These are phyloP conservation scores for Hemiscyllium ocellatum DNA, from an alignment of 2,113 vertebrate genomes.

Conservation along the genomic window DNA sequence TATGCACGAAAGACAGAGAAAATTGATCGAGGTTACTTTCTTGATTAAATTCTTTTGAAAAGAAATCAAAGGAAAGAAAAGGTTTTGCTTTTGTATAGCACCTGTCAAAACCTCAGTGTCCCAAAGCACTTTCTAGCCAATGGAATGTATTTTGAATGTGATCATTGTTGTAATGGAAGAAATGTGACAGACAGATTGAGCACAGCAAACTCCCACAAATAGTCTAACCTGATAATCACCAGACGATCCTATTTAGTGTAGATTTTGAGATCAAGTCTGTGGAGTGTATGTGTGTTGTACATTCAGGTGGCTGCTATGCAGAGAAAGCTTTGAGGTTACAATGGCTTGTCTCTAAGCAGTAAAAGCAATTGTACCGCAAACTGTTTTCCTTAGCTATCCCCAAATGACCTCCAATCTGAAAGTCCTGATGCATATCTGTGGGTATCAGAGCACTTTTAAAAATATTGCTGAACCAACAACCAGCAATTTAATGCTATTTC, in stretches of 20 bases:
- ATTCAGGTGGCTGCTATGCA: neutral
- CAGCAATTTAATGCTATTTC: neutral
- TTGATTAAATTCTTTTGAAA: no score
- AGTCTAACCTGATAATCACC: neutral
- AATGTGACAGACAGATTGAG: neutral
- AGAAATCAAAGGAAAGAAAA: neutral
- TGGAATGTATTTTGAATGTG: neutral
- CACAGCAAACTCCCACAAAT: neutral
- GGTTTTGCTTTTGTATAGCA: neutral
- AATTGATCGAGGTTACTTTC: neutral
- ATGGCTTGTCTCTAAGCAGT: neutral
- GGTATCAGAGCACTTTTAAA: neutral
- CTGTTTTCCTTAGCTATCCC: neutral
- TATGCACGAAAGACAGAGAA: neutral
- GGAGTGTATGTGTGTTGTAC: neutral
- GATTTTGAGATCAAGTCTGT: neutral
- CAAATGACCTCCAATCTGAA: neutral
- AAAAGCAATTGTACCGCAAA: neutral
- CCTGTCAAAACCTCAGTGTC: neutral
- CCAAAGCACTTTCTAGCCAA: neutral
- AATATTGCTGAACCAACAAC: neutral
- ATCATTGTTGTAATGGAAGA: neutral
- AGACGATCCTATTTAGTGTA: no score
- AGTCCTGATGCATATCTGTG: neutral
- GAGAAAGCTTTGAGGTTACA: neutral